Conservation (phyloP, 2,888 invertebrate species). For the Gymnosoma rotundatum region DNA sequence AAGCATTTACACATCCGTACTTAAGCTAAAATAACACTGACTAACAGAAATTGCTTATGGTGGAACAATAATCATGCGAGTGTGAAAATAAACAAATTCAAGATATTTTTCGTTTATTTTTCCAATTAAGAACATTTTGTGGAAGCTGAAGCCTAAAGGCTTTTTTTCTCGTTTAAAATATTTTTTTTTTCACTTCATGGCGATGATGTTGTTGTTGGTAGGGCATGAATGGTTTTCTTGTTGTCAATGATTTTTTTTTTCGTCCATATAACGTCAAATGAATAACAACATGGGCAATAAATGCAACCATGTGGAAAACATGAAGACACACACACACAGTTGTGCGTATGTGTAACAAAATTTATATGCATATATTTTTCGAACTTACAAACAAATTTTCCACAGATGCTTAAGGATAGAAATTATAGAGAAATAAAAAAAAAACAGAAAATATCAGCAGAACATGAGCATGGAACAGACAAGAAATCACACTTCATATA, state of each 20-base stretch:
- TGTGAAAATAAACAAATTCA: slow-evolving; percentile 68
- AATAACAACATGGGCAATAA: slow-evolving; percentile 55
- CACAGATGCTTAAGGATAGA: slow-evolving; percentile 43
- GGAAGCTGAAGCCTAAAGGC: slow-evolving; percentile 56
- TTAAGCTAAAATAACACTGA: background rate
- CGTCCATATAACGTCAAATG: slow-evolving; percentile 27
- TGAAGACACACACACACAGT: slow-evolving; percentile 7
- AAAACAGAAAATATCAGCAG: slow-evolving; percentile 11
- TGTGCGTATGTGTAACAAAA: slow-evolving; percentile 15
- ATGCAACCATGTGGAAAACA: slow-evolving; percentile 55
- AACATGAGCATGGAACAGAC: slow-evolving; percentile 36
- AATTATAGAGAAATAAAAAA: slow-evolving; percentile 5
- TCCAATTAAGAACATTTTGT: slow-evolving; percentile 69
- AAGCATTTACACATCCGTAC: slow-evolving; percentile 2
- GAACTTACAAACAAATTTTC: slow-evolving; percentile 44
- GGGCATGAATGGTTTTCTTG: slow-evolving; percentile 20
- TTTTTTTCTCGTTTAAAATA: slow-evolving; percentile 41
- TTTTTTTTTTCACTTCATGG: slow-evolving; percentile 52
- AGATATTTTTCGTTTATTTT: slow-evolving; percentile 68
- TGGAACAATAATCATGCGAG: slow-evolving; percentile 53
- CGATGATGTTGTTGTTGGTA: slow-evolving; percentile 41
- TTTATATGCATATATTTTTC: slow-evolving; percentile 48
- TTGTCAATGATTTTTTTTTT: slow-evolving; percentile 20
- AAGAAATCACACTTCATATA: slow-evolving; percentile 41
- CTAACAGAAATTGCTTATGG: slow-evolving; percentile 2